Base-by-base conservation (phyloP, 2,113 vertebrate species). In the Nipponia nippon region DNA sequence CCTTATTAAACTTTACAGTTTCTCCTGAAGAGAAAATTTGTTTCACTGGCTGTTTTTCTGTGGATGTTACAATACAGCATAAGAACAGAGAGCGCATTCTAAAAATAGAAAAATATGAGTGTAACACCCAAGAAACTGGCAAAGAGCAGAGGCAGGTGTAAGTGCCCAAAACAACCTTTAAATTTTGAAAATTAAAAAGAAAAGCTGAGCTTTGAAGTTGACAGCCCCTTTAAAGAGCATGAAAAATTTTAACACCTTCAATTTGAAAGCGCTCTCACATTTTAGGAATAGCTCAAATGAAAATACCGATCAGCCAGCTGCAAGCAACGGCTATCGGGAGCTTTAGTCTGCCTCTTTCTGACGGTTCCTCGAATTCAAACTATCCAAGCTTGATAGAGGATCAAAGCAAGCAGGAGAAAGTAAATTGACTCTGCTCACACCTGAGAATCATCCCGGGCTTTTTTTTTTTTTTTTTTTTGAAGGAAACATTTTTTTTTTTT, bases 351-450 rank as follows among this genome's bases (percentile, higher is more conserved):
- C 83, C 52, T 55, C 32, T 49, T 72, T 27, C 61, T 47, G 58
- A 53, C 0, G 0, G 70, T 44, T 77, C 62, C 76, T 67, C 16
- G 11, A 77, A 72, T 61, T 94, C 73, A 22, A 86, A 27, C 42
- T 55, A 16, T 15, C 32, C 42, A 17, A 8, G 32, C 76, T 56
- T 32, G 34, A 44, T 0, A 38, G 22, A 59, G 38, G 79, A 96
- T 94, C 84, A 96, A 94, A 95, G 91, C 50, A 83, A 72, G 40
- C 14, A 58, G 71, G 23, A 89, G 32, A 96, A 94, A 59, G 73
- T 30, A 42, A 89, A 85, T 50, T 62, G 52, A 56, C 71, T 83
- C 32, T 36, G 55, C 63, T 87, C 32, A 27, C 95, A 94, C 89
- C 93, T 93, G 94, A 96, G 67, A 86, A 73, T 66, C 30, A 62